phyloP scores from a whole-genome alignment of 2,888 invertebrate genomes.

The Margaritifera margaritifera region DNA sequence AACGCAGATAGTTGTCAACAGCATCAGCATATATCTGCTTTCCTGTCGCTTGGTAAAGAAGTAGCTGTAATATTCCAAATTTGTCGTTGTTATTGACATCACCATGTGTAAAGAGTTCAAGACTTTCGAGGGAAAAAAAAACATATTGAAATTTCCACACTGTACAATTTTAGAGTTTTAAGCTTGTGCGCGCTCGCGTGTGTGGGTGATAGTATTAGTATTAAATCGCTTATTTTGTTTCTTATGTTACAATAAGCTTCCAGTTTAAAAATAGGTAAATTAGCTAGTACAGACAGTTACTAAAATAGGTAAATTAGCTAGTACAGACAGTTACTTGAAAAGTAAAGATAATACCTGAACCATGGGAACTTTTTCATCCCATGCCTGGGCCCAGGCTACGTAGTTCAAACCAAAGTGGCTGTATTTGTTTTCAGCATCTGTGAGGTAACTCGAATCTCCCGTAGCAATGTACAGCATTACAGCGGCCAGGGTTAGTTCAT shows the following conservation, averaged over 20 bases:
- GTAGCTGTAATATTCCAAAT: slow-evolving; percentile 20
- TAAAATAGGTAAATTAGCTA: too few relatives aligned
- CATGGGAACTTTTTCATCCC: slow-evolving; percentile 28
- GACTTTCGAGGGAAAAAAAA: too few relatives aligned
- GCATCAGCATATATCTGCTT: slow-evolving; percentile 23
- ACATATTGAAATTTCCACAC: too few relatives aligned
- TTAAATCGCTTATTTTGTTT: too few relatives aligned
- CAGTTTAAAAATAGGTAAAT: too few relatives aligned
- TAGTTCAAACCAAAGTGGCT: slow-evolving; percentile 3
- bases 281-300: too few relatives aligned
- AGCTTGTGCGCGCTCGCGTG: too few relatives aligned
- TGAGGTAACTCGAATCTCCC: slow-evolving; percentile 42
- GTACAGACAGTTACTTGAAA: too few relatives aligned
- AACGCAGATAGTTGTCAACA: slow-evolving; percentile 31
- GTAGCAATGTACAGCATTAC: slow-evolving; percentile 56
- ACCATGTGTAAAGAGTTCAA: too few relatives aligned
- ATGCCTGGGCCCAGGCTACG: slow-evolving; percentile 16
- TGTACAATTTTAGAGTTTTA: too few relatives aligned
- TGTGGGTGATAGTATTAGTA: too few relatives aligned
- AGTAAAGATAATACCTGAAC: slow-evolving; percentile 14
- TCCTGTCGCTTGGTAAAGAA: slow-evolving; percentile 41
- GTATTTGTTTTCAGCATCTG: slow-evolving; percentile 30
- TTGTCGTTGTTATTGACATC: background rate
- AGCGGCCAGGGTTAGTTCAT: slow-evolving; percentile 54
- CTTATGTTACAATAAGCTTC: too few relatives aligned